Evolutionary conservation across 2,113 vertebrate species (phyloP).

Genomic region (Charadrius vociferus): DNA sequence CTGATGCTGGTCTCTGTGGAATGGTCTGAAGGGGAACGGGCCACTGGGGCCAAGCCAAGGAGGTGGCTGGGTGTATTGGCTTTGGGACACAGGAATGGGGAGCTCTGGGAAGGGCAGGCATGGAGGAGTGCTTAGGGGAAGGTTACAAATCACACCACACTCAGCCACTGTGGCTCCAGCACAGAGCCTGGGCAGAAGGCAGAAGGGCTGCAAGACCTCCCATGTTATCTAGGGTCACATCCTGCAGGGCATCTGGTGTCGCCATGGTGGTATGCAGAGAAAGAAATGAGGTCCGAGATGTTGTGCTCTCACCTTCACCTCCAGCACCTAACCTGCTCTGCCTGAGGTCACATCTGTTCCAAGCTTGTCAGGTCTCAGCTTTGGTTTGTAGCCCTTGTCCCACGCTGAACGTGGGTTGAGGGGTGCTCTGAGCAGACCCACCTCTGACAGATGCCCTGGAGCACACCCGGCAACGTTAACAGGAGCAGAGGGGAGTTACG

Average conservation of each 20-base stretch:
- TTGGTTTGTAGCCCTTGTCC: background rate
- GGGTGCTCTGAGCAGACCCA: background rate
- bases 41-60: background rate
- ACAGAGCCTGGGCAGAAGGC: background rate
- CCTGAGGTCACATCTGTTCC: background rate
- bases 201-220: background rate
- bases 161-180: background rate
- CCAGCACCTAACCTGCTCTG: background rate
- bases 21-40: background rate
- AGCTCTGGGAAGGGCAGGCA: background rate
- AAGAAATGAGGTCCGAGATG: background rate
- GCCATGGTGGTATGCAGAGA: background rate
- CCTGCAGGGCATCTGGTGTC: background rate
- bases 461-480: background rate
- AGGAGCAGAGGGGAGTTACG: background rate
- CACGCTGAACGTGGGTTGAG: rapidly evolving
- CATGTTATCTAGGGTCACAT: background rate
- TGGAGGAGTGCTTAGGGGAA: background rate
- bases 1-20: background rate
- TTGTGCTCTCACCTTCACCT: background rate
- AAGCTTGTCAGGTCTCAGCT: background rate
- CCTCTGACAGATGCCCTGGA: background rate
- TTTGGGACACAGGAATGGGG: background rate
- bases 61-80: background rate
- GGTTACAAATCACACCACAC: background rate